Evolutionary conservation across 2,888 invertebrate genomes (phyloP).

Genomic region (Merodon equestris): DNA sequence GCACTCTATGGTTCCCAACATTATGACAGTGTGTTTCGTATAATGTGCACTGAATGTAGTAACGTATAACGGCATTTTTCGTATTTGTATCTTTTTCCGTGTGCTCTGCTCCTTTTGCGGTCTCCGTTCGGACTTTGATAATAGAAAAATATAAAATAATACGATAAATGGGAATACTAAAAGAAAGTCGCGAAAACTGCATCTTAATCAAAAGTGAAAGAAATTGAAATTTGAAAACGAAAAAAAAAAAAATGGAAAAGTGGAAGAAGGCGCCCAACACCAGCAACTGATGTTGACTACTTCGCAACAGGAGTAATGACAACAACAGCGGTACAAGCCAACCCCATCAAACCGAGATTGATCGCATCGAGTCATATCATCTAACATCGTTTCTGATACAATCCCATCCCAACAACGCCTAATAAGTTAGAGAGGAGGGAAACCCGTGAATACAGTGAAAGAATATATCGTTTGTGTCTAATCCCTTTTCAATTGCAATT

Average conservation of each 20-base stretch:
- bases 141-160: slow-evolving; percentile 29
- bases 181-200: slow-evolving; percentile 10
- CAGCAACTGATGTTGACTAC: slow-evolving; percentile 43
- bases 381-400: background rate
- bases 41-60: slow-evolving; percentile 67
- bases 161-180: slow-evolving; percentile 20
- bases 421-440: too few relatives aligned
- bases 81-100: slow-evolving; percentile 49
- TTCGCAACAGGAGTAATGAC: slow-evolving; percentile 47
- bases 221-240: too few relatives aligned
- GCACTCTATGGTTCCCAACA: slow-evolving; percentile 67
- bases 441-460: background rate
- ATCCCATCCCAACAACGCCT: background rate
- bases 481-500: too few relatives aligned
- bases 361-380: slow-evolving; percentile 3
- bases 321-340: slow-evolving; percentile 25
- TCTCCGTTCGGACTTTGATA: slow-evolving; percentile 41
- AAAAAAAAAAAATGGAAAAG: background rate
- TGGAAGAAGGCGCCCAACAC: slow-evolving; percentile 28
- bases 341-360: slow-evolving; percentile 9
- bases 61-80: slow-evolving; percentile 66
- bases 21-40: slow-evolving; percentile 68
- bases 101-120: slow-evolving; percentile 37
- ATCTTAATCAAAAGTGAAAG: too few relatives aligned
- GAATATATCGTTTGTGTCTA: background rate